Evolutionary conservation across 2,888 invertebrate species (phyloP), one percentile per base, ranked within the genome.

Genomic region (Tiliacea citrago): DNA sequence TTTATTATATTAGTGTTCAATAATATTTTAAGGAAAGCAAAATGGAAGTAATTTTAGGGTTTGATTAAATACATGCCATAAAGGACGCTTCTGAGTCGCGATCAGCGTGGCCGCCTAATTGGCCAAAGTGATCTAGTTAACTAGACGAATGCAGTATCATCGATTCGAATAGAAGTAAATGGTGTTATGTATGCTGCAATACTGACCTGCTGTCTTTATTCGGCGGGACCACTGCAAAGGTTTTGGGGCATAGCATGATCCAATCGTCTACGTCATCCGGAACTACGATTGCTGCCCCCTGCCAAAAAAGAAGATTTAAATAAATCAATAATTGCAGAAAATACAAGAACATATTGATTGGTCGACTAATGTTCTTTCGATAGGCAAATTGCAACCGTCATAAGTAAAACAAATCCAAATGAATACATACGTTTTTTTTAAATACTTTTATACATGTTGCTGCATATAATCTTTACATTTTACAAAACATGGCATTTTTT

Each of bases 161-260:
- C 18, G 45, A 12, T 18, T 63, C 8, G 45, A 45, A 18, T 45
- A 21, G 29, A 47, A 29, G 39, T n/a, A 24, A 24, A 7, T 45
- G 10, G 42, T 18, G 62, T 24, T 18, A 24, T 18, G 18, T 12
- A n/a, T 62, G 10, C 62, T 62, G 12, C 42, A 62, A 63, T 63
- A 45, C 84, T 75, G 65, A 93, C 94, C 91, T 90, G 39, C 76
- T 88, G 6, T 88, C 87, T 47, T 88, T 81, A 2, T 89, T 88
- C 0, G 94, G 93, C n/a, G 85, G 83, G 2, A 95, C 86, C 0
- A 90, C 70, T 84, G 91, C 93, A 79, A 89, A 94, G 0, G 84
- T 79, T 65, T 90, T 92, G 0, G 94, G 92, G 2, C 82, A 86
- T 7, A 95, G 77, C 3, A 75, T 18, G 2, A 78, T 62, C 0